phyloP scores from a whole-genome alignment of 2,888 invertebrate genomes.

The Agriotes lineatus region DNA sequence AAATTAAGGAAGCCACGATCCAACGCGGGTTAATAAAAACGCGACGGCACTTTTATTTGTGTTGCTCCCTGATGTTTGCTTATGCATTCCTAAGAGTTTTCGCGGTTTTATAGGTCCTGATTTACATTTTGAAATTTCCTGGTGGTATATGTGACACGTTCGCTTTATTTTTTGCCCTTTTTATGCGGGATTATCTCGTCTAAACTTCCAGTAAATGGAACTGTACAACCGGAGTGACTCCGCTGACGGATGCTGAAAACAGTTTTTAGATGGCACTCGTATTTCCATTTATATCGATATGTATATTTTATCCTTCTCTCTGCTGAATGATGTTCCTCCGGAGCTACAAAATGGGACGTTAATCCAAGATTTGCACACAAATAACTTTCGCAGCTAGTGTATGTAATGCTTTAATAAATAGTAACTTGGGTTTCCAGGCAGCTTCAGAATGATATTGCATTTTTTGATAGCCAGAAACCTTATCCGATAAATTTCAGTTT shows the following conservation, averaged over 20 bases:
- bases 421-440: too few relatives aligned
- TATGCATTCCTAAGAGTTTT: slow-evolving; percentile 23
- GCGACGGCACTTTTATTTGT: background rate
- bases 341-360: background rate
- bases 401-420: too few relatives aligned
- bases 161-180: slow-evolving; percentile 23
- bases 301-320: slow-evolving; percentile 18
- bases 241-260: slow-evolving; percentile 24
- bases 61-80: slow-evolving; percentile 1
- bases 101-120: slow-evolving; percentile 21
- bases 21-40: background rate
- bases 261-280: slow-evolving; percentile 28
- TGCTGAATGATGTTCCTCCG: background rate
- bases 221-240: slow-evolving; percentile 24
- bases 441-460: too few relatives aligned
- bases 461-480: too few relatives aligned
- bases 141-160: slow-evolving; percentile 22
- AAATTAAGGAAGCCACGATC: too few relatives aligned
- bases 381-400: too few relatives aligned
- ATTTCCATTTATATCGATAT: slow-evolving; percentile 38
- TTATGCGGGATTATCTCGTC: slow-evolving; percentile 27
- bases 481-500: too few relatives aligned
- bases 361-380: background rate
- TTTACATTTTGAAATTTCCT: slow-evolving; percentile 29
- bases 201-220: slow-evolving; percentile 30